Evolutionary conservation across 2,797 vertebrate species (phyloP), one percentile per base, ranked within the genome.

Genomic region (Gymnoscopelus braueri): DNA sequence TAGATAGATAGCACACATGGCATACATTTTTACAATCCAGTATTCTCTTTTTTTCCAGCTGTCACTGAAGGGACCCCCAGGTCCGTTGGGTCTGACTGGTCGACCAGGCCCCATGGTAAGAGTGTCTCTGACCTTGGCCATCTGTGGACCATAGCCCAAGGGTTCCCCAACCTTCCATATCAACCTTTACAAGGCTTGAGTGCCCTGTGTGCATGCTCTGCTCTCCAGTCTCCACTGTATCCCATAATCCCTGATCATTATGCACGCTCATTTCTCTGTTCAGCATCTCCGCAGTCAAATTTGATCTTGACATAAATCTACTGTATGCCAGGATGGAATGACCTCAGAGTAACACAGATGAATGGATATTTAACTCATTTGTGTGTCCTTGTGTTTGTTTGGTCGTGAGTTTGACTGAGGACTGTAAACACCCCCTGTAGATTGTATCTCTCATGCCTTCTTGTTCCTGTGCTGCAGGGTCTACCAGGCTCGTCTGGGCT

Each of bases 101-200:
- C 91, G 96, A 68, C 85, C 94, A 0, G 97, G 97, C 3, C 95
- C 96, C 0, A 0, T 95, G 93, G 97, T 98, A 87, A 95, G 95
- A 29, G 24, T 5, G 13, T 47, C 14, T 65, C 63, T 84, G 66
- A 77, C 71, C 72, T 73, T 77, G 54, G 72, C 63, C 44, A 74
- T 53, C 68, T 76, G 64, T 69, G 13, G 58, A 63, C 62, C 26
- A 47, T 55, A 55, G n/a, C 65, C 60, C 9, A 69, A 52, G 50
- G 65, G 49, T 53, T 63, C 24, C 35, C 29, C 29, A 52, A 64
- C 54, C 66, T 71, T 69, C 74, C 15, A 72, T 65, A 61, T 13
- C n/a, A 60, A n/a, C 35, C 63, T 79, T 26, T n/a, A 51, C 49
- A 56, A 47, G 67, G 56, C 67, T 24, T 69, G 54, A 71, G 52